Evolutionary conservation across 2,888 invertebrate genomes (phyloP), one percentile per base, ranked within the genome.

Genomic region (Thecophora atra): DNA sequence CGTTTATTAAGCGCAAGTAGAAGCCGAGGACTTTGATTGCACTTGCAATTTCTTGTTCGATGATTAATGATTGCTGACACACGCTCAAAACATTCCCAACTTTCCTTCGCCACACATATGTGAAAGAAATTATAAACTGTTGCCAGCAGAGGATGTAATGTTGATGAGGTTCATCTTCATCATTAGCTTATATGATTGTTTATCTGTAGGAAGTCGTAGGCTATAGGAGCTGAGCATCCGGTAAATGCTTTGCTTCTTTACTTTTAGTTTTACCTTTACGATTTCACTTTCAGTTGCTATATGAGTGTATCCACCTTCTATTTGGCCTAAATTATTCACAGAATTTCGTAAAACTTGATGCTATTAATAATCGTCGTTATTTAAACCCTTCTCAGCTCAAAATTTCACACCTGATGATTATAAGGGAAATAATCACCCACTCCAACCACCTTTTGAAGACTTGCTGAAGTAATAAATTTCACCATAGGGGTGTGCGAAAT

Each of bases 41-140:
- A 58, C 17, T 28, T 17, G 58, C 28, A 81, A 81, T n/a, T 81
- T 80, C 80, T 81, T 81, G 80, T 77, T 78, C 77, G 79, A 81
- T 81, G 81, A 81, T 81, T 81, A 81, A 81, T 81, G 79, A 77
- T 76, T 70, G 75, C 74, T 52, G 58, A 6, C 28, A 15, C 47
- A n/a, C n/a, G n/a, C 11, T 1, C 15, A 47, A 47, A 47, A 47
- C 47, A 17, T 5, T 47, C 15, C 17, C 47, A 47, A 47, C 47
- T 6, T 17, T 47, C 11, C 17, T 47, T 47, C 13, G 17, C 47
- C 47, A 17, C 17, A 47, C 11, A 47, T n/a, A 47, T 15, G 11
- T n/a, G 7, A 8, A n/a, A n/a, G n/a, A n/a, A n/a, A n/a, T n/a
- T n/a, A n/a, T 5, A 47, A 47, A 47, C 5, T 47, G 47, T n/a